Evolutionary conservation across 2,888 invertebrate genomes (phyloP), one percentile per base, ranked within the genome.

Genomic region (Tortrix viridana): DNA sequence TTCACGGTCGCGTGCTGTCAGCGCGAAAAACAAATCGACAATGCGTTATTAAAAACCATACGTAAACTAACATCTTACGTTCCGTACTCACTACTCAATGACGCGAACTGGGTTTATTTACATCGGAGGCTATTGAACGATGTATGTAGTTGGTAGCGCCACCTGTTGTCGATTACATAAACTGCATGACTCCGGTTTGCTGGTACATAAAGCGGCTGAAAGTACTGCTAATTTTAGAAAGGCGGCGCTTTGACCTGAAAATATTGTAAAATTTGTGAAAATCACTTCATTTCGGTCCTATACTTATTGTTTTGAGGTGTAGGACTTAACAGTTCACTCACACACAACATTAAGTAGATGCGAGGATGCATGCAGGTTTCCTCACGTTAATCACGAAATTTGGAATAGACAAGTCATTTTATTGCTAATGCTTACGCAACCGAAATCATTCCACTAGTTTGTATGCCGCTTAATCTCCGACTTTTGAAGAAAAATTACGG

Each of bases 81-180:
- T 19, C n/a, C 32, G 26, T 59, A 50, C 37, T 44, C 49, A 22
- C 26, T 41, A 44, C 16, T 32, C 52, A 38, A 58, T 65, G 55
- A 44, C 55, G 56, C 56, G 55, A 55, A 60, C 32, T 41, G 32
- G 43, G 57, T 55, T 59, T 70, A 71, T 77, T 76, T 77, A 74
- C 77, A 73, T 65, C 60, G 66, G 74, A 80, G 77, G 80, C 80
- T 82, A 82, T 83, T 78, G 81, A 81, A 79, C 81, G 80, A 68
- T 65, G 63, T 14, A 68, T 65, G 63, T 14, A 22, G 4, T 43
- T 3, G 20, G 14, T 43, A 46, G 37, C 72, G 73, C 69, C 73
- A 74, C 74, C 76, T 77, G 18, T 47, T 60, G 46, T 38, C 23
- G 65, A 18, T 5, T 32, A 26, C 4, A 1, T 4, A 16, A 22